phyloP scores from a whole-genome alignment of 2,113 vertebrate genomes.

The Cranoglanis bouderius region DNA sequence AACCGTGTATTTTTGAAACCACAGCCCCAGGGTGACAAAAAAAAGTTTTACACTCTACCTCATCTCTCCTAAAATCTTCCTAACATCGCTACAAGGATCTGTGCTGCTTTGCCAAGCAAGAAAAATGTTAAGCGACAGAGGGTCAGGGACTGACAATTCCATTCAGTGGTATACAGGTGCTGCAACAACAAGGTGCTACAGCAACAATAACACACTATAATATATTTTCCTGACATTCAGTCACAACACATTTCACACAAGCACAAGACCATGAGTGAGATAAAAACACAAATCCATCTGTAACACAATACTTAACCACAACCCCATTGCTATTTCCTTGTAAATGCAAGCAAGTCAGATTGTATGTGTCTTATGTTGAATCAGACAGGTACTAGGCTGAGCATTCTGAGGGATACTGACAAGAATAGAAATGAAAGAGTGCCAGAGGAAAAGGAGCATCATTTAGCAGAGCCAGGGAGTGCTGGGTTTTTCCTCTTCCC shows the following conservation, averaged over 20 bases:
- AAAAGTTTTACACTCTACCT: constrained; percentile 13
- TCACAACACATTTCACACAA: constrained; percentile 44
- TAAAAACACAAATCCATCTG: constrained; percentile 31
- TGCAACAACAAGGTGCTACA: constrained; percentile 49
- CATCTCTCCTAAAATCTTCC: constrained; percentile 46
- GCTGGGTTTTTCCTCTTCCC: constrained; percentile 62
- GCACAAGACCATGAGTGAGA: constrained; percentile 1
- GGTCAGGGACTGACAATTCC: constrained; percentile 55
- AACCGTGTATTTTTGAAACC: background rate
- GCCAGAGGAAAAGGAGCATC: constrained; percentile 70
- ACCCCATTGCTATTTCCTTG: background rate
- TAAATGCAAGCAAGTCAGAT: constrained; percentile 38
- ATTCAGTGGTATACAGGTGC: constrained; percentile 52
- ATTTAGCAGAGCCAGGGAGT: constrained; percentile 71
- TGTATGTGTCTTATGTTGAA: constrained; percentile 44
- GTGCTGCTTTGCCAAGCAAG: constrained; percentile 52
- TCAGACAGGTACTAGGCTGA: constrained; percentile 41
- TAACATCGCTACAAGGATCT: constrained; percentile 44
- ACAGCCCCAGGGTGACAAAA: constrained; percentile 4
- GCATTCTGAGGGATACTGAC: constrained; percentile 66
- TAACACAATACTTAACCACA: constrained; percentile 17
- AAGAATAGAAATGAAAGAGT: constrained; percentile 73
- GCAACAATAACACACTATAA: constrained; percentile 49
- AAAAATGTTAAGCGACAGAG: constrained; percentile 50
- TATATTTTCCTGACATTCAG: constrained; percentile 59